Conservation (phyloP, 2,797 vertebrate genomes). For the Pelochelys cantorii region DNA sequence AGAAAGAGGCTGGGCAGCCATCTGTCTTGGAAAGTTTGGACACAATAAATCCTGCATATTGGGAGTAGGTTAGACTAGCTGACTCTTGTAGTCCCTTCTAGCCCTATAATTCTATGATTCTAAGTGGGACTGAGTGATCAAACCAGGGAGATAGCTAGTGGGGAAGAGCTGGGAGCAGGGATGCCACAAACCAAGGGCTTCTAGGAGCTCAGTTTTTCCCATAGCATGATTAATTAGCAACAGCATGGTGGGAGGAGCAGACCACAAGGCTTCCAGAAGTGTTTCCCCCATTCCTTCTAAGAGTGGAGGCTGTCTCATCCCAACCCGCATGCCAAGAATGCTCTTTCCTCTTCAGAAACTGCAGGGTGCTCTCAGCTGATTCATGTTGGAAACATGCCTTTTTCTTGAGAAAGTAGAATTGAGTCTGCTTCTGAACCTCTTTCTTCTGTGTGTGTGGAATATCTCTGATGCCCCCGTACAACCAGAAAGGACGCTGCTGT, state of each 20-base stretch:
- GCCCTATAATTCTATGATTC: background rate
- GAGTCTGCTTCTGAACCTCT: background rate
- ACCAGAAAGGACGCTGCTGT: background rate
- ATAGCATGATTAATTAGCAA: background rate
- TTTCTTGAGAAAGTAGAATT: background rate
- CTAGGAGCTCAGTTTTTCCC: background rate
- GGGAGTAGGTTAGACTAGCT: too few species aligned
- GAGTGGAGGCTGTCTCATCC: background rate
- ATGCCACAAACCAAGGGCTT: background rate
- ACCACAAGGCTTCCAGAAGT: background rate
- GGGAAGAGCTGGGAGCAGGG: background rate
- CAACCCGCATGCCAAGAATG: background rate
- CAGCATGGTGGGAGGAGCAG: background rate
- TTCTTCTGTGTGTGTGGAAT: background rate
- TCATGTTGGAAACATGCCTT: fast-evolving
- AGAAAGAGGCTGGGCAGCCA: background rate
- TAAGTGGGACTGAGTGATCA: background rate
- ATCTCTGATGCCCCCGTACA: background rate
- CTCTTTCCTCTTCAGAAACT: background rate
- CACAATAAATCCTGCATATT: too few species aligned
- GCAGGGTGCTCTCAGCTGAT: background rate
- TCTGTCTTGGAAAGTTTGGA: background rate
- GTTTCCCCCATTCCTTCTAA: background rate
- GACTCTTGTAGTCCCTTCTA: too few species aligned
- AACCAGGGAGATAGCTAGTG: background rate